A percentile compares a stretch with the other conserved stretches of the same genome.
Evolutionary conservation across 2,888 invertebrate genomes (phyloP).

Genomic region (Eledona agricola): DNA sequence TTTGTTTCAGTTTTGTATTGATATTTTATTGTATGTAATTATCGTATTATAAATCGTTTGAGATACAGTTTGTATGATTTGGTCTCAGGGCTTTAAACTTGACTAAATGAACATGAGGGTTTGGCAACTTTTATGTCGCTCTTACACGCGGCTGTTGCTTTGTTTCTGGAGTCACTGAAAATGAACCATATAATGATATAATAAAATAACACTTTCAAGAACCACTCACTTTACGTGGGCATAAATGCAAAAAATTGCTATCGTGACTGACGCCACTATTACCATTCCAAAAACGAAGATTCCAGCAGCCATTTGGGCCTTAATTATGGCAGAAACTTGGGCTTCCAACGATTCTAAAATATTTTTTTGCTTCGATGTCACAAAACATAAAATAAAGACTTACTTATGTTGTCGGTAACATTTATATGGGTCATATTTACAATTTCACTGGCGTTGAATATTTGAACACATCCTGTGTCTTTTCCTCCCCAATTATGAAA

Average conservation of each 20-base stretch:
- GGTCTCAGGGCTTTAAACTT: too few relatives aligned
- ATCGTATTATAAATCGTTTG: too few relatives aligned
- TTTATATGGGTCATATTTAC: slow-evolving; percentile 18
- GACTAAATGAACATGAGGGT: too few relatives aligned
- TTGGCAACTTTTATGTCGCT: too few relatives aligned
- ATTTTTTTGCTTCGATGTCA: too few relatives aligned
- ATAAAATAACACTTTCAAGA: slow-evolving; percentile 1
- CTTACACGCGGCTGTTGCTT: too few relatives aligned
- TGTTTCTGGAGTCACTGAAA: too few relatives aligned
- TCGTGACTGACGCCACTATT: slow-evolving; percentile 3
- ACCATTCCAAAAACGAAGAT: slow-evolving; percentile 25
- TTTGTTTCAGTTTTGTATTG: too few relatives aligned
- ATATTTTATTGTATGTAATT: too few relatives aligned
- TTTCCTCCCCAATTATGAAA: slow-evolving; percentile 18
- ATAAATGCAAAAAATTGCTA: slow-evolving; percentile 15
- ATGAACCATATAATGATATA: too few relatives aligned
- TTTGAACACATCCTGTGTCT: slow-evolving; percentile 15
- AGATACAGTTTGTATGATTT: too few relatives aligned
- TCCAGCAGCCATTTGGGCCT: slow-evolving; percentile 16
- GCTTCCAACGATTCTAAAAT: slow-evolving; percentile 17
- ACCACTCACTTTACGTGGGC: slow-evolving; percentile 10
- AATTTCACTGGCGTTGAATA: slow-evolving; percentile 20
- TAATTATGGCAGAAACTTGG: slow-evolving; percentile 1
- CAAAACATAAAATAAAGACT: slow-evolving; percentile 1
- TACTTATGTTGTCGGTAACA: slow-evolving; percentile 20